Evolutionary conservation across 2,888 invertebrate genomes (phyloP), one percentile per base, ranked within the genome.

Genomic region (Erannis defoliaria): DNA sequence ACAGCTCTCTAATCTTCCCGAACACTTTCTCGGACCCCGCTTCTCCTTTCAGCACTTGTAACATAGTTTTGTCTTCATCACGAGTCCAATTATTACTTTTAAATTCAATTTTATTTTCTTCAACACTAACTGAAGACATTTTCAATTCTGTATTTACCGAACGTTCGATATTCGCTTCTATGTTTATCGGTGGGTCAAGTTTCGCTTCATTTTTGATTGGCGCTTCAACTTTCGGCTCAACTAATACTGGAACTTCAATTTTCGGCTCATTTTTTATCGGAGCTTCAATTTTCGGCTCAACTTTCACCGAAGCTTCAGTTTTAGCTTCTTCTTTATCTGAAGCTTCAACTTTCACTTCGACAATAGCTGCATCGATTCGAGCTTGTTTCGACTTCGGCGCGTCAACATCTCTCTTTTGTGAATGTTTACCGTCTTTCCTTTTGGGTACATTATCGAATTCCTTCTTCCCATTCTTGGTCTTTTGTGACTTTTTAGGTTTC

Each of bases 21-120:
- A 96, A 95, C 5, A 95, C 94, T 68, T 94, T 93, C 66, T 96
- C 95, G 0, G 95, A 94, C 46, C 95, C 93, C 8, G 90, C 74
- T 67, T 96, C 96, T 4, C 94, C 94, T 80, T 97, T 96, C 65
- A 97, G 94, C 56, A 96, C 96, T 83, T 96, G 95, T 35, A 97
- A 85, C 85, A 97, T 95, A 12, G 96, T 94, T 82, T 96, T 96
- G 81, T 97, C 97, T 77, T 97, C 97, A 54, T 97, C 96, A 55
- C 97, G 93, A 0, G 96, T 96, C 97, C 97, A 97, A 68, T 84
- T 85, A 35, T 82, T 90, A 55, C 71, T 84, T 61, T 84, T 89
- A 0, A 62, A 64, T 35, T 81, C 80, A 21, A 67, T 66, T n/a
- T 68, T 71, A 16, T 74, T 77, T n/a, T 72, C 49, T 50, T 68